phyloP scores from a whole-genome alignment of 2,888 invertebrate genomes.

The Isoperla grammatica region DNA sequence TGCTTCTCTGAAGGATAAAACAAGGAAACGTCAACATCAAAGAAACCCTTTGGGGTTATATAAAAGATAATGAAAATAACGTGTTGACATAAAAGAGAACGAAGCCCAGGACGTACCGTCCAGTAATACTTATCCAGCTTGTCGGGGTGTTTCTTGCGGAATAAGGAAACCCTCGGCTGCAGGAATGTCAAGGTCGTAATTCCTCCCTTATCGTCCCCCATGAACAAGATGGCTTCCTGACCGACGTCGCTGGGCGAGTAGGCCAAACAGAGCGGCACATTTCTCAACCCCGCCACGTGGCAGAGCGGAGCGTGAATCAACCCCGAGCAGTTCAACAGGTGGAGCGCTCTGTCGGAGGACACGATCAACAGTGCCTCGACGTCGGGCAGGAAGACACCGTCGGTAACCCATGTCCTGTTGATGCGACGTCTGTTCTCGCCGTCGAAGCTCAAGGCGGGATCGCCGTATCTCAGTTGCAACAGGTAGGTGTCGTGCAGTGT shows the following conservation, averaged over 20 bases:
- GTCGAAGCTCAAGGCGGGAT: background rate
- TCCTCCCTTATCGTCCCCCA: constrained; percentile 54
- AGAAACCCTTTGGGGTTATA: no score
- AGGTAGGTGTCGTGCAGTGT: constrained; percentile 39
- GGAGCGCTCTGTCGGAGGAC: constrained; percentile 55
- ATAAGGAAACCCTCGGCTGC: constrained; percentile 49
- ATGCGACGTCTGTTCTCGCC: constrained; percentile 9
- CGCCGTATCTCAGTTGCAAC: constrained; percentile 7
- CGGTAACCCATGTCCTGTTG: constrained; percentile 51
- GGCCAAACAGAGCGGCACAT: constrained; percentile 50
- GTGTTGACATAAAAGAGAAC: no score
- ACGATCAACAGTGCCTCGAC: constrained; percentile 50
- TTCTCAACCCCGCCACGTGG: constrained; percentile 52
- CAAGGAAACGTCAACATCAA: no score
- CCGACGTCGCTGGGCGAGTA: constrained; percentile 41
- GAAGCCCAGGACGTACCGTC: constrained; percentile 52
- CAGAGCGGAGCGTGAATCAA: constrained; percentile 53
- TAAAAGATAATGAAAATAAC: no score
- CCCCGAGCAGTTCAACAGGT: constrained; percentile 55
- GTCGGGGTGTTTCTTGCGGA: constrained; percentile 50
- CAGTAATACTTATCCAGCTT: constrained; percentile 54
- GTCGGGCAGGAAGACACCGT: constrained; percentile 54
- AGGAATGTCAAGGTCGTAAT: constrained; percentile 49
- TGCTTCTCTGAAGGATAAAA: no score
- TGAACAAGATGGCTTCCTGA: constrained; percentile 42